A percentile compares a stretch with the other conserved stretches of the same genome.
phyloP scores from a whole-genome alignment of 2,113 vertebrate genomes.

The Cacatua alba region DNA sequence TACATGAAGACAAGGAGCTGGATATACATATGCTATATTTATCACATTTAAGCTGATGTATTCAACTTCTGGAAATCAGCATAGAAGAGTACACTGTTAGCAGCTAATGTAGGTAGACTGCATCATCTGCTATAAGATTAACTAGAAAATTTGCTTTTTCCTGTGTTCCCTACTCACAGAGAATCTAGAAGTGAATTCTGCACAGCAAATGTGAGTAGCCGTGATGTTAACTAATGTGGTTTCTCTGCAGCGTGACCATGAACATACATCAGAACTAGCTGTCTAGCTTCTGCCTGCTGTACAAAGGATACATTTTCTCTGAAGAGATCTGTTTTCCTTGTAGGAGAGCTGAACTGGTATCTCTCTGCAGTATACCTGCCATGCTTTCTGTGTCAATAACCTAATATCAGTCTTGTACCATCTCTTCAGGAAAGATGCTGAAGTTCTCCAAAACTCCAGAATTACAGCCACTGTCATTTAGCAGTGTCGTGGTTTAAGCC shows the following conservation, averaged over 20 bases:
- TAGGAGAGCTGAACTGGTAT: neutral
- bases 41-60: neutral
- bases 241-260: neutral
- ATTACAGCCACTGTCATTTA: neutral
- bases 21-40: neutral
- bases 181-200: neutral
- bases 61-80: neutral
- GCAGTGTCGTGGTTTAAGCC: too few species aligned
- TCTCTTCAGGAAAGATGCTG: neutral
- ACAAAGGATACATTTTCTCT: neutral
- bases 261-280: neutral
- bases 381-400: neutral
- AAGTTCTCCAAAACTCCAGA: neutral
- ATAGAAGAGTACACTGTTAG: neutral
- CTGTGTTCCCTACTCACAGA: neutral
- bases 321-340: neutral
- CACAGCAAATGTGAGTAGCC: neutral
- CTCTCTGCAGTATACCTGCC: neutral
- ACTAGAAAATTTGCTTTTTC: neutral
- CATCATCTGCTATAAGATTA: neutral
- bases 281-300: neutral
- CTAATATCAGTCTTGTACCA: neutral
- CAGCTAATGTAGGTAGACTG: neutral
- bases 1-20: neutral
- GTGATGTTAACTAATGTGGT: neutral